These are phyloP conservation scores for Serranus cabrilla DNA, from an alignment of 2,797 vertebrate genomes.

Conservation along the genomic window DNA sequence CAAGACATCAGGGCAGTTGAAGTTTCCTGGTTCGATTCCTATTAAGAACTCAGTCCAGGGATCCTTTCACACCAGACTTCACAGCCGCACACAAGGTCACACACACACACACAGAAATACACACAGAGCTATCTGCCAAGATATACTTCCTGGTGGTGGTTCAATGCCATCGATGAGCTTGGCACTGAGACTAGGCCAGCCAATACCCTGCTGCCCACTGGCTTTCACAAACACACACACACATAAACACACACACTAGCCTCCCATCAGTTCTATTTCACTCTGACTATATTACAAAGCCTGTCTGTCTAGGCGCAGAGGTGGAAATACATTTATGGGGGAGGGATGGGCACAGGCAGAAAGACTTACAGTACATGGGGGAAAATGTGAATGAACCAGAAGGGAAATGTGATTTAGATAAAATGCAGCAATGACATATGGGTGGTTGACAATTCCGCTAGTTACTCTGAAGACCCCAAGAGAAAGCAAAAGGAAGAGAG, in stretches of 20 bases:
- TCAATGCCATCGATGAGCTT: slow-evolving; percentile 66
- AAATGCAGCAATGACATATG: slow-evolving; percentile 35
- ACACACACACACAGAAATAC: slow-evolving; percentile 25
- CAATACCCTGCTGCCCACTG: slow-evolving; percentile 58
- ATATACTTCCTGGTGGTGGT: slow-evolving; percentile 62
- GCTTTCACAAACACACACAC: slow-evolving; percentile 32
- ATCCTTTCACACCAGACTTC: slow-evolving; percentile 50
- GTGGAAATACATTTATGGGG: slow-evolving; percentile 36
- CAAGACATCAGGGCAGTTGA: slow-evolving; percentile 33
- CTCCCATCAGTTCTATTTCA: slow-evolving; percentile 35
- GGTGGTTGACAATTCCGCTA: slow-evolving; percentile 34
- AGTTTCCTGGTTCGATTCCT: slow-evolving; percentile 49
- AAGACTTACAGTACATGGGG: slow-evolving; percentile 32
- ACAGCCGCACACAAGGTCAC: slow-evolving; percentile 42
- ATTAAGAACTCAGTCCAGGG: slow-evolving; percentile 41
- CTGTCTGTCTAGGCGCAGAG: slow-evolving; percentile 43
- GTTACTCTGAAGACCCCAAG: slow-evolving; percentile 20
- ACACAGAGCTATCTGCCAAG: slow-evolving; percentile 55
- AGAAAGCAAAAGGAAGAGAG: slow-evolving; percentile 25
- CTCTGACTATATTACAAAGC: slow-evolving; percentile 19
- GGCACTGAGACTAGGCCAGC: slow-evolving; percentile 53
- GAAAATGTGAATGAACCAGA: slow-evolving; percentile 33
- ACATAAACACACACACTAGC: slow-evolving; percentile 15
- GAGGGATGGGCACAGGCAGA: slow-evolving; percentile 18
- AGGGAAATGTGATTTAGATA: slow-evolving; percentile 53